Percentiles rank a stretch among this genome's conserved stretches.
Evolutionary conservation across 2,888 invertebrate species (phyloP).

Genomic region (Ypsolopha sequella): DNA sequence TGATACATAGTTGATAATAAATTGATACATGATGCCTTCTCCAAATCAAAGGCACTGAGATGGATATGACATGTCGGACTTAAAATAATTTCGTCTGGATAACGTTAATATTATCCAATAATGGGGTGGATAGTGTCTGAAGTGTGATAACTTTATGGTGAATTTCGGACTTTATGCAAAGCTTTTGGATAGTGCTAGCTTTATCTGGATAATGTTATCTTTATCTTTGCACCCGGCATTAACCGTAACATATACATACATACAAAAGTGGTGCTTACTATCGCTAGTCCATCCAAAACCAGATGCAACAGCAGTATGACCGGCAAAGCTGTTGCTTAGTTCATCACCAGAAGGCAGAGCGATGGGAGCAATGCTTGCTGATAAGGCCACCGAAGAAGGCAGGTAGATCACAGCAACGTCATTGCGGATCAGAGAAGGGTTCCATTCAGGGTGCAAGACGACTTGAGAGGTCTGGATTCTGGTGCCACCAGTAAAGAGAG

Average conservation of each 20-base stretch:
- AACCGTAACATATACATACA: background rate
- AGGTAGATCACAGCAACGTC: constrained; percentile 33
- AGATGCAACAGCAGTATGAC: constrained; percentile 21
- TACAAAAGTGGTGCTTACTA: background rate
- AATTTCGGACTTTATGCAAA: no score
- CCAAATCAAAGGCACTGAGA: no score
- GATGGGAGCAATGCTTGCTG: constrained; percentile 23
- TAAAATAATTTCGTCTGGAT: no score
- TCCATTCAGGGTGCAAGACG: constrained; percentile 28
- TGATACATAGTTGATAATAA: no score
- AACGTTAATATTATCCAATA: no score
- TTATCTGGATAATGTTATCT: no score
- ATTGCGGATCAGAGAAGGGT: constrained; percentile 23
- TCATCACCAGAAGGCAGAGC: constrained; percentile 22
- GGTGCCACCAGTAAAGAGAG: constrained; percentile 33
- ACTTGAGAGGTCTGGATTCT: constrained; percentile 23
- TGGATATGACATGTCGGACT: no score
- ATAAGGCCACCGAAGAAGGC: constrained; percentile 11
- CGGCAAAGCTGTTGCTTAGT: constrained; percentile 17
- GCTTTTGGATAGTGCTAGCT: no score
- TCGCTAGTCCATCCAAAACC: constrained; percentile 23
- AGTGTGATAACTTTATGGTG: no score
- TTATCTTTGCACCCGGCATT: no score
- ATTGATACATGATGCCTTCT: no score
- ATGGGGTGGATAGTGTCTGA: no score